Evolutionary conservation across 2,888 invertebrate species (phyloP).

Genomic region (Coleophora flavipennella): DNA sequence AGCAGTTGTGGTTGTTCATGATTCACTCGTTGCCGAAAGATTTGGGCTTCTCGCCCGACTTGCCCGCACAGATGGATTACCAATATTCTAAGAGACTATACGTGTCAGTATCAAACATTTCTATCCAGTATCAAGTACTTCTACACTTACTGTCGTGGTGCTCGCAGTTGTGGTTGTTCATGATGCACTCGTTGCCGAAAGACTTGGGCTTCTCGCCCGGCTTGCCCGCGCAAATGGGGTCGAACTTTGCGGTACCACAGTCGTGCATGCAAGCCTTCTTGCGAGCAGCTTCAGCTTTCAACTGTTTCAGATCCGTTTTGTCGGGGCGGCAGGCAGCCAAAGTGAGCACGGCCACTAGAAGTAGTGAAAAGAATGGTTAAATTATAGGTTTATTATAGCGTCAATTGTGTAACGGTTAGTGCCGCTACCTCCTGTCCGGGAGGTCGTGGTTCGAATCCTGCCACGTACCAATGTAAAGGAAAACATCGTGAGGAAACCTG

Average conservation of each 20-base stretch:
- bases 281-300: constrained; percentile 68
- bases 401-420: too few species aligned
- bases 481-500: too few species aligned
- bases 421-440: too few species aligned
- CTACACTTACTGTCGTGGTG: constrained; percentile 72
- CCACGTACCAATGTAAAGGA: too few species aligned
- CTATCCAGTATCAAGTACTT: too few species aligned
- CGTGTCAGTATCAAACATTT: not conserved
- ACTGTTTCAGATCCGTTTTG: constrained; percentile 73
- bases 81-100: too few species aligned
- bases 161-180: constrained; percentile 78
- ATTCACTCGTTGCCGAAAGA: constrained; percentile 77
- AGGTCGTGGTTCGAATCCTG: too few species aligned
- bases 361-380: constrained; percentile 36
- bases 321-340: constrained; percentile 65
- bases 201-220: constrained; percentile 69
- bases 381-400: too few species aligned
- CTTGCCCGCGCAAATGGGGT: constrained; percentile 77
- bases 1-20: constrained; percentile 77
- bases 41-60: constrained; percentile 66
- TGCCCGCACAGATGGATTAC: constrained; percentile 77
- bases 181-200: constrained; percentile 75
- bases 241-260: constrained; percentile 60
- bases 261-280: constrained; percentile 72
- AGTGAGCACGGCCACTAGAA: constrained; percentile 29